These are phyloP conservation scores for Spodoptera littoralis DNA, from an alignment of 2,888 invertebrate genomes.

Conservation along the genomic window DNA sequence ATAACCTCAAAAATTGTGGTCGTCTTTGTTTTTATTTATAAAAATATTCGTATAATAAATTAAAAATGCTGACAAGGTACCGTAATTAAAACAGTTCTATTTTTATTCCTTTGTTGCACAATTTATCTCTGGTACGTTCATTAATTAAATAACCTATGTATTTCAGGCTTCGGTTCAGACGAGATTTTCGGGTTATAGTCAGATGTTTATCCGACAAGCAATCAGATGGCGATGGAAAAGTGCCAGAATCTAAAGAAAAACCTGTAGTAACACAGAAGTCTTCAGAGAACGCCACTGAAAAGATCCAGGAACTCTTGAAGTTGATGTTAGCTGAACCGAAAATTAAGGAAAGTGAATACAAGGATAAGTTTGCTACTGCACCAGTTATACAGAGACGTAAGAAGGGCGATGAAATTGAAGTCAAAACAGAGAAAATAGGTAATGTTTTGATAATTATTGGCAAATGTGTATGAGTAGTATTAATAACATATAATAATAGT, in stretches of 20 bases:
- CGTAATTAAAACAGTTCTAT: conserved; percentile 12
- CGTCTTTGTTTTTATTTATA: conserved; percentile 3
- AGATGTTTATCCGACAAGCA: conserved; percentile 73
- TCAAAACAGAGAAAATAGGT: conserved; percentile 81
- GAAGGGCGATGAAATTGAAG: conserved; percentile 72
- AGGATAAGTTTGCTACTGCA: conserved; percentile 76
- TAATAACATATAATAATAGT: too few relatives aligned
- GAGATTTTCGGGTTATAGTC: conserved; percentile 67
- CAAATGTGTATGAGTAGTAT: too few relatives aligned
- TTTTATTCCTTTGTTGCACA: too few relatives aligned
- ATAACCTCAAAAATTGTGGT: conserved; percentile 55
- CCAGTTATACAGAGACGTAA: conserved; percentile 67
- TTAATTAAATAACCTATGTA: not conserved
- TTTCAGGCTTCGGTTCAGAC: conserved; percentile 65
- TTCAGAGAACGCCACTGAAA: conserved; percentile 72
- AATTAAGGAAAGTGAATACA: conserved; percentile 77
- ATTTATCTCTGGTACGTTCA: not conserved
- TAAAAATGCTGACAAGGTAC: conserved; percentile 65
- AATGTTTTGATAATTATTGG: not conserved
- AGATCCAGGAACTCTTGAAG: conserved; percentile 81
- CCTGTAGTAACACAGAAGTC: conserved; percentile 49
- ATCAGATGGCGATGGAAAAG: conserved; percentile 71
- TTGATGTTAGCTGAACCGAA: conserved; percentile 80
- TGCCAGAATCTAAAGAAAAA: conserved; percentile 60
- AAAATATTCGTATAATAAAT: conserved; percentile 2